A percentile compares a stretch with the other conserved stretches of the same genome.
These are phyloP conservation scores for Trichechus manatus DNA, from an alignment of 2,113 vertebrate species.

Conservation along the genomic window DNA sequence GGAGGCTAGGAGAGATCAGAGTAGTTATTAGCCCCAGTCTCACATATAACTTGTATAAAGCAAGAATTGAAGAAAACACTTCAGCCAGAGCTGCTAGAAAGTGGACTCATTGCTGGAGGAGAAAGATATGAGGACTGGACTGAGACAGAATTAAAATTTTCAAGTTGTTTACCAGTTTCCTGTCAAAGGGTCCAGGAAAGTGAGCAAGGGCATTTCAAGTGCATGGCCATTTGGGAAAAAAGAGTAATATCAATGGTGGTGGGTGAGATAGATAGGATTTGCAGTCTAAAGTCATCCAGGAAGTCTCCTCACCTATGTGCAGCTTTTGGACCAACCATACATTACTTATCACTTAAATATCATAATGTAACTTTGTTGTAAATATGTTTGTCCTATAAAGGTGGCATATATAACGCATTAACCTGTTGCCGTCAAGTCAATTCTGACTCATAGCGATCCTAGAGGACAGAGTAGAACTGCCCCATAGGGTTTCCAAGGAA, in stretches of 20 bases:
- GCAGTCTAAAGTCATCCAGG: not conserved
- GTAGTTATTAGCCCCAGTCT: not conserved
- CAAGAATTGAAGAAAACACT: constrained; percentile 1
- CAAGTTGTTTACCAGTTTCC: constrained; percentile 15
- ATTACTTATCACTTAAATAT: constrained; percentile 14
- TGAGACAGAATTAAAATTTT: constrained; percentile 47
- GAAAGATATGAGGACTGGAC: not conserved
- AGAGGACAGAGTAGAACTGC: too few relatives aligned
- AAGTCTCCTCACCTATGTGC: not conserved
- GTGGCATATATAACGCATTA: not conserved
- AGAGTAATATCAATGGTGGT: not conserved
- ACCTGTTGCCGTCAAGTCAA: too few relatives aligned
- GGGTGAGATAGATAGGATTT: not conserved
- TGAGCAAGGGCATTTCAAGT: constrained; percentile 21
- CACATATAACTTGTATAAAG: not conserved
- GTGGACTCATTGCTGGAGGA: not conserved
- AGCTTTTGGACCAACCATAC: constrained; percentile 27
- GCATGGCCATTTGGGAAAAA: not conserved
- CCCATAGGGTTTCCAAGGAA: too few relatives aligned
- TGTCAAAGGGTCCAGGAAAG: constrained; percentile 39
- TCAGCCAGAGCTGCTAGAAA: not conserved
- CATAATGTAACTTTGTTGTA: constrained; percentile 26
- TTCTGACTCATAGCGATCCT: too few relatives aligned
- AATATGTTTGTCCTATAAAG: constrained; percentile 8
- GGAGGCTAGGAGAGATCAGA: not conserved